These are phyloP conservation scores for Poecilia wingei DNA, from an alignment of 2,797 vertebrate genomes.

Conservation along the genomic window DNA sequence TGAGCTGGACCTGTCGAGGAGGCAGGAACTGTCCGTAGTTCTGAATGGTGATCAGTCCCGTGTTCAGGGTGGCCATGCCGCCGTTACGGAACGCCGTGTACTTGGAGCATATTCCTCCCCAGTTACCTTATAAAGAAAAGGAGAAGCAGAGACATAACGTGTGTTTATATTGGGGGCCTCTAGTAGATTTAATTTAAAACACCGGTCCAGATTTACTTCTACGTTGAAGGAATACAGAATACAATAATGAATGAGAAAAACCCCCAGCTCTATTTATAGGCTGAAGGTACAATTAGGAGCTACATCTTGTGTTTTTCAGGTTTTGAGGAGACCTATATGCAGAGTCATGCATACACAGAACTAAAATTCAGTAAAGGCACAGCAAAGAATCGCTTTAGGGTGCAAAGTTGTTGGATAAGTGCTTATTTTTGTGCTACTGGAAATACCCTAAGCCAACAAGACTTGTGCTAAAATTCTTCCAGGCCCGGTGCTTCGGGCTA, in stretches of 20 bases:
- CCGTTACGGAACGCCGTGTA: conserved; percentile 45
- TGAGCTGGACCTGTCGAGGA: conserved; percentile 79
- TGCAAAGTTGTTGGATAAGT: conserved; percentile 43
- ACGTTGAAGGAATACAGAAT: neutral
- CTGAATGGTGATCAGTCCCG: conserved; percentile 85
- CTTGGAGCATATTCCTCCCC: conserved; percentile 84
- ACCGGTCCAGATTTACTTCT: neutral
- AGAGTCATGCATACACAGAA: neutral
- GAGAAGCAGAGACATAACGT: neutral
- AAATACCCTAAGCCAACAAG: conserved; percentile 51
- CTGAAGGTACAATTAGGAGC: neutral
- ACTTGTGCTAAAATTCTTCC: conserved; percentile 30
- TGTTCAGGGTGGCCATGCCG: conserved; percentile 75
- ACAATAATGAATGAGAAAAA: neutral
- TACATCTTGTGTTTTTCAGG: neutral
- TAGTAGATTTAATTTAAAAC: neutral
- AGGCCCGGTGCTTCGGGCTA: conserved; percentile 5
- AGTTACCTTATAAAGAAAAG: conserved; percentile 72
- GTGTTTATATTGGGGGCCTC: neutral
- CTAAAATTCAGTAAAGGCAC: neutral
- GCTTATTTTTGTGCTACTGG: conserved; percentile 29
- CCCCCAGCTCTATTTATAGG: neutral
- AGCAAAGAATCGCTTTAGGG: conserved; percentile 2
- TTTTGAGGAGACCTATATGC: neutral
- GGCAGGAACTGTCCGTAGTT: conserved; percentile 83